Base-by-base conservation (phyloP, 2,113 vertebrate species). In the Ophthalmolycus amberensis region DNA sequence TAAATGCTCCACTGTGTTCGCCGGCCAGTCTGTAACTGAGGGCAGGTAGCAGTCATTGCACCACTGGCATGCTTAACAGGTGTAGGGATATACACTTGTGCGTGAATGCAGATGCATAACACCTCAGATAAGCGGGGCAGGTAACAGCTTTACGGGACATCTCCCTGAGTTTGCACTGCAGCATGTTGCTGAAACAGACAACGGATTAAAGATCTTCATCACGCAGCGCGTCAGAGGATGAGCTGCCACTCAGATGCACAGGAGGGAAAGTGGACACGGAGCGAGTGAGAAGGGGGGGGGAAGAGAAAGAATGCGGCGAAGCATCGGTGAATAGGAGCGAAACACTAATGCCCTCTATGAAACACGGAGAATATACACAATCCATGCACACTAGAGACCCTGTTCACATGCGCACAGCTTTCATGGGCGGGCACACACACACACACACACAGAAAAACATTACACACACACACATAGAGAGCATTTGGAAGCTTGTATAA, bases 401-500 rank as follows among this genome's bases (percentile, higher is more conserved):
- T 44, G 60, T 71, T 78, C 80, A 79, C 80, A 80, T 60, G 72
- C 29, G 15, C 62, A 25, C 70, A 34, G 38, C 59, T 59, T 72
- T 75, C 65, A 79, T 65, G 82, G 71, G 42, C 38, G 79, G 48
- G 70, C 66, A 25, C 12, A 38, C 62, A 66, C 32, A 77, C n/a
- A 75, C 38, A 76, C 37, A 71, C 64, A 74, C 68, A 77, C 27
- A 76, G 74, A 58, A 65, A 58, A 74, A 75, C n/a, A 75, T 77
- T 44, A 69, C 38, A 71, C 67, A 77, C 44, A 84, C 22, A 48
- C 59, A 37, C 46, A 18, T 40, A 25, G 22, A 58, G n/a, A 85
- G 75, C 80, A 86, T 90, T 92, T 88, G 89, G 86, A 88, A 80
- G 86, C 82, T 90, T 93, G 90, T 90, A 83, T 90, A 91, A 87